A percentile compares a stretch with the other conserved stretches of the same genome.
phyloP scores from a whole-genome alignment of 2,113 vertebrate genomes.

The Telmatochromis sp. region DNA sequence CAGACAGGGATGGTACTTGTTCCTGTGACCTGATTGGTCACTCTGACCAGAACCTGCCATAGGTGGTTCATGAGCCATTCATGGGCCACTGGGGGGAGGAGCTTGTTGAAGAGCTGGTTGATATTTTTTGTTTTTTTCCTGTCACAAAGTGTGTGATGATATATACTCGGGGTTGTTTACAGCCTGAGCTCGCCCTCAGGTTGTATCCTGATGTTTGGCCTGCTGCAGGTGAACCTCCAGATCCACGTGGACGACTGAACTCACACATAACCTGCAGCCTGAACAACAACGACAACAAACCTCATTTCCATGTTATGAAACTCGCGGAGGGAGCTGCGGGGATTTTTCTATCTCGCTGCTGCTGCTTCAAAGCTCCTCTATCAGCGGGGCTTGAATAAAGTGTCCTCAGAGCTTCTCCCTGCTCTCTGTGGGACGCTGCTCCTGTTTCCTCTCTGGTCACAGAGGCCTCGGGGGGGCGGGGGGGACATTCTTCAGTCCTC shows the following conservation, averaged over 20 bases:
- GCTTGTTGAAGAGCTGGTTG: background rate
- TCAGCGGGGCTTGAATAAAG: background rate
- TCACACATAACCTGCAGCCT: background rate
- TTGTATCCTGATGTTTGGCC: background rate
- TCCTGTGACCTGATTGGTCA: background rate
- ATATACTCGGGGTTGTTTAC: fast-evolving
- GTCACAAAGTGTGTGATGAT: background rate
- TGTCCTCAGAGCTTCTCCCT: background rate
- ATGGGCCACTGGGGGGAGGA: background rate
- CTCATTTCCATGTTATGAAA: background rate
- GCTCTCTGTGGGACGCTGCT: background rate
- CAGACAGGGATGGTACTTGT: fast-evolving
- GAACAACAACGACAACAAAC: background rate
- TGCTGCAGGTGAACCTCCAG: background rate
- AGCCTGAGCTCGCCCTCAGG: background rate
- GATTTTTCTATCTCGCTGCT: background rate
- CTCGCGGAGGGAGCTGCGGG: fast-evolving
- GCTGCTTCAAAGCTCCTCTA: background rate
- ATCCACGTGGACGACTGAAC: background rate
- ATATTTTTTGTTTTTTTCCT: fast-evolving
- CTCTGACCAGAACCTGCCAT: background rate
- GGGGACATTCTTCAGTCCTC: background rate
- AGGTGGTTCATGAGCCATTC: too few species aligned
- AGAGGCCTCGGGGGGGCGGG: background rate
- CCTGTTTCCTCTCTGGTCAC: slow-evolving; percentile 2